These are phyloP conservation scores for Chloropsis hardwickii DNA, from an alignment of 2,113 vertebrate species.

Conservation along the genomic window DNA sequence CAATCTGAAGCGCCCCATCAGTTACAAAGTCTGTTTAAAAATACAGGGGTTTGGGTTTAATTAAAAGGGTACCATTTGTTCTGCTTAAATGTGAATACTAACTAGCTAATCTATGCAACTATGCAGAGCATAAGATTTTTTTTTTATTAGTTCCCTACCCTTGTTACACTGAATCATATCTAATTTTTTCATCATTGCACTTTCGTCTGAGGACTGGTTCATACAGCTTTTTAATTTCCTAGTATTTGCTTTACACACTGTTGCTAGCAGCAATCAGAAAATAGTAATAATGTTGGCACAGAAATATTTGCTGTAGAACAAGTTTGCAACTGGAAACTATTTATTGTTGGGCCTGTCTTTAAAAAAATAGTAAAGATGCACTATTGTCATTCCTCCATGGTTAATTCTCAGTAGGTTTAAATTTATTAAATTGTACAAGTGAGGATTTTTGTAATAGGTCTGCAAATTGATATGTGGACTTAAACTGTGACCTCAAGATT, in stretches of 20 bases:
- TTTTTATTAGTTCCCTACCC: constrained; percentile 57
- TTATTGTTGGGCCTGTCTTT: constrained; percentile 34
- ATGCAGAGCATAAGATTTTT: constrained; percentile 4
- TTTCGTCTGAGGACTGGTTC: constrained; percentile 60
- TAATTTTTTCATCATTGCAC: constrained; percentile 57
- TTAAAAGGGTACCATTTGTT: constrained; percentile 34
- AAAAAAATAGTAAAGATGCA: constrained; percentile 30
- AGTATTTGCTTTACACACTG: constrained; percentile 53
- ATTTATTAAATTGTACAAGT: not conserved
- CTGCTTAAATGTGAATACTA: constrained; percentile 63
- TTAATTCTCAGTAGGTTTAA: constrained; percentile 2
- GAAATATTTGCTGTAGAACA: constrained; percentile 59
- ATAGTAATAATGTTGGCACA: constrained; percentile 41
- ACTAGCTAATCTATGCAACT: constrained; percentile 72
- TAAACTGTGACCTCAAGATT: not conserved
- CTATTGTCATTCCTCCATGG: constrained; percentile 33
- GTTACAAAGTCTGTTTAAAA: not conserved
- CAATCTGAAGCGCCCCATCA: not conserved
- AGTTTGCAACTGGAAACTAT: constrained; percentile 57
- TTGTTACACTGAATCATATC: constrained; percentile 73
- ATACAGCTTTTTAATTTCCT: constrained; percentile 61
- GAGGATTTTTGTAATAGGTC: not conserved
- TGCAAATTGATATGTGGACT: not conserved
- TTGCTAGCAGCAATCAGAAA: constrained; percentile 52
- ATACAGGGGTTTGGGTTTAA: not conserved